phyloP scores from a whole-genome alignment of 2,888 invertebrate genomes.

The Mycalesis mineus region DNA sequence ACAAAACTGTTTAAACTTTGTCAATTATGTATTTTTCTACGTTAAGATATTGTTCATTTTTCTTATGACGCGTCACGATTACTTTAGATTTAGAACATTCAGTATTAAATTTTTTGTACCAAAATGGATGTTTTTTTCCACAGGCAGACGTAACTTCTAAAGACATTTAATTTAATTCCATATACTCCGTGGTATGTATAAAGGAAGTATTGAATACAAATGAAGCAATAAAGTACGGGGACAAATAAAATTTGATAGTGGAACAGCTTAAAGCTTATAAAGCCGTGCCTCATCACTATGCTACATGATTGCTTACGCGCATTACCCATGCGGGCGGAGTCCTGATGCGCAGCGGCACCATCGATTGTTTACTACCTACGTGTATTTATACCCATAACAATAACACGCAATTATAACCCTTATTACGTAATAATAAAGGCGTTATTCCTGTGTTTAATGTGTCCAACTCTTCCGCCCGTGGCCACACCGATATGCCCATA shows the following conservation, averaged over 20 bases:
- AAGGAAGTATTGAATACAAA: conserved; percentile 63
- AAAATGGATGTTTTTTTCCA: neutral
- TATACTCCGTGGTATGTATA: conserved; percentile 35
- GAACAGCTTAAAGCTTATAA: conserved; percentile 47
- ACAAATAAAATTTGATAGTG: conserved; percentile 57
- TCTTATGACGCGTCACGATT: no score
- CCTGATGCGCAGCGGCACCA: conserved; percentile 52
- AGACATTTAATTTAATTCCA: neutral
- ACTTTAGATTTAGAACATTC: no score
- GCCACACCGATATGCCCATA: conserved; percentile 66
- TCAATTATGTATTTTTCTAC: no score
- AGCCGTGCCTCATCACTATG: conserved; percentile 62
- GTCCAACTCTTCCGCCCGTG: conserved; percentile 36
- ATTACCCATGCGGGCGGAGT: conserved; percentile 66
- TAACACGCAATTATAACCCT: conserved; percentile 45
- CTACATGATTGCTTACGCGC: conserved; percentile 53
- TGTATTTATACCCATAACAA: conserved; percentile 42
- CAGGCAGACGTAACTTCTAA: neutral
- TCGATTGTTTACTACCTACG: conserved; percentile 66
- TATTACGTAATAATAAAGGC: conserved; percentile 46
- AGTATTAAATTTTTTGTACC: no score
- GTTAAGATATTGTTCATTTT: no score
- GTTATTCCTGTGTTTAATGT: conserved; percentile 20
- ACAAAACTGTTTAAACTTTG: neutral
- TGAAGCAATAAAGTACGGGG: conserved; percentile 53